Evolutionary conservation across 2,888 invertebrate genomes (phyloP).

Genomic region (Thyatira batis): DNA sequence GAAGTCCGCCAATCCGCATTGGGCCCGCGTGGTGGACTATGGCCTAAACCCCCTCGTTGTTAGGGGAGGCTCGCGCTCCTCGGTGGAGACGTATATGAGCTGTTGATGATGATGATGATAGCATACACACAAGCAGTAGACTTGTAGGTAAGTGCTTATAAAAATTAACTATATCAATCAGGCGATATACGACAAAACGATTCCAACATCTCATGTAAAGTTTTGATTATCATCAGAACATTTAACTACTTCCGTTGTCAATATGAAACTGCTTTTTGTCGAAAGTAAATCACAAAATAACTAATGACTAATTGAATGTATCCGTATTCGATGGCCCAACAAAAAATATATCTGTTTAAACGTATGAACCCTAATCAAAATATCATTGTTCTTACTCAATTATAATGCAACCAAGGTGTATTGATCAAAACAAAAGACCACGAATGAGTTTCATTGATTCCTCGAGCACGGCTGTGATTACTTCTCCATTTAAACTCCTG

Average conservation of each 20-base stretch:
- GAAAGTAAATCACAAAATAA: not conserved
- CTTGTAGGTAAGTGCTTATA: too few species aligned
- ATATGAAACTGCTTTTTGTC: not conserved
- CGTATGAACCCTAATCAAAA: not conserved
- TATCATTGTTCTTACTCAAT: slow-evolving; percentile 19
- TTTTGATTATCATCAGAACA: not conserved
- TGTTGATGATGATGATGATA: too few species aligned
- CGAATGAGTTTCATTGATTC: not conserved
- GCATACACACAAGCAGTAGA: too few species aligned
- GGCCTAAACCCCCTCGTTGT: too few species aligned
- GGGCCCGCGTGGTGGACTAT: too few species aligned
- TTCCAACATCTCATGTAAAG: slow-evolving; percentile 7
- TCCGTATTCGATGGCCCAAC: not conserved
- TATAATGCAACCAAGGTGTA: slow-evolving; percentile 2
- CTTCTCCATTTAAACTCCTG: not conserved
- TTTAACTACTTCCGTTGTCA: too few species aligned
- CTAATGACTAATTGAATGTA: not conserved
- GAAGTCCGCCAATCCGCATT: too few species aligned
- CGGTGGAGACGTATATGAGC: too few species aligned
- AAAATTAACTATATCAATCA: too few species aligned
- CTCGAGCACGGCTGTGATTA: not conserved
- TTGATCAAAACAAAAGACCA: not conserved
- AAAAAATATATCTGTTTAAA: slow-evolving; percentile 7
- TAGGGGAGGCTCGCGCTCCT: too few species aligned
- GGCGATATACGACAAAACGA: too few species aligned